A percentile compares a stretch with the other conserved stretches of the same genome.
Conservation (phyloP, 2,113 vertebrate genomes). For the Petromus typicus region DNA sequence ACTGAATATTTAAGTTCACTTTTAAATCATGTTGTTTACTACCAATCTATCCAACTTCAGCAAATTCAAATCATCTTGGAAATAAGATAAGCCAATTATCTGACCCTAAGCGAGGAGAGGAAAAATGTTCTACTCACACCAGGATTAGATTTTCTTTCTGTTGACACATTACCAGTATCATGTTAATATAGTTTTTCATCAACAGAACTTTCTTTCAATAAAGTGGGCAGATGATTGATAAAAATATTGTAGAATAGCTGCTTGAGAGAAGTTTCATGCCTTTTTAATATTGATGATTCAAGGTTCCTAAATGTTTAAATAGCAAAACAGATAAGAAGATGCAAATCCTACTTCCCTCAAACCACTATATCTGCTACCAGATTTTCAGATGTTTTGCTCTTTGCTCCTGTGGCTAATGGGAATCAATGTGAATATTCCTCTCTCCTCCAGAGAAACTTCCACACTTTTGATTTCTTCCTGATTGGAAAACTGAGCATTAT, state of each 20-base stretch:
- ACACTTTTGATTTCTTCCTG: constrained; percentile 22
- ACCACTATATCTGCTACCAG: neutral
- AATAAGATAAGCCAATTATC: constrained; percentile 24
- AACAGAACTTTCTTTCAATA: neutral
- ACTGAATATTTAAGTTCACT: neutral
- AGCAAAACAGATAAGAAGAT: neutral
- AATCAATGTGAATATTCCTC: neutral
- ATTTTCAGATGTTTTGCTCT: neutral
- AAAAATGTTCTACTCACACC: neutral
- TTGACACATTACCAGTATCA: too few relatives aligned
- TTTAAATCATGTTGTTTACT: neutral
- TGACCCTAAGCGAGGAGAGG: neutral
- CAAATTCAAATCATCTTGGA: neutral
- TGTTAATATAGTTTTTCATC: neutral
- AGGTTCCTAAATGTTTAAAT: neutral
- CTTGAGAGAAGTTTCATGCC: neutral
- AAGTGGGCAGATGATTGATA: neutral
- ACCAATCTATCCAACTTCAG: neutral
- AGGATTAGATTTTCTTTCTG: neutral
- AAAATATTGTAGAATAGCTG: neutral
- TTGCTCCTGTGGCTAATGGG: neutral
- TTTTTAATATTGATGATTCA: neutral
- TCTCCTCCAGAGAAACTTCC: neutral
- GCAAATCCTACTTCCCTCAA: neutral
- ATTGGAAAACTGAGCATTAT: neutral